A percentile compares a stretch with the other conserved stretches of the same genome.
Conservation (phyloP, 2,888 invertebrate genomes). For the Eretmocerus hayati region DNA sequence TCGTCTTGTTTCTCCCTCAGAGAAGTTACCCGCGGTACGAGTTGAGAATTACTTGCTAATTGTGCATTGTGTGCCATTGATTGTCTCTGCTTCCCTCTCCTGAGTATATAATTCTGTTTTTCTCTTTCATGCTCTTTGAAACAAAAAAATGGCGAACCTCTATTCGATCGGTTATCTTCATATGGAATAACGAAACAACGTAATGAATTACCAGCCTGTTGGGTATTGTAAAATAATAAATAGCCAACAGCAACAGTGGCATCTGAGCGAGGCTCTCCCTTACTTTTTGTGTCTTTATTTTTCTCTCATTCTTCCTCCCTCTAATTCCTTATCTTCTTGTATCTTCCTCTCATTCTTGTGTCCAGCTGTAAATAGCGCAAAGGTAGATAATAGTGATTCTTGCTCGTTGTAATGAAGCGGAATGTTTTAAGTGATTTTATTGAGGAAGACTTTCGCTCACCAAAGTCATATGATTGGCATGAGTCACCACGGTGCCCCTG, state of each 20-base stretch:
- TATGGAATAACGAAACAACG: conserved; percentile 46
- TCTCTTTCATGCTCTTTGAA: too few relatives aligned
- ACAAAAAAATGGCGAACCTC: conserved; percentile 39
- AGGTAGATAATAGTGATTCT: too few relatives aligned
- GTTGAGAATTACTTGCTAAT: conserved; percentile 34
- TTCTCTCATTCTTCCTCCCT: conserved; percentile 19
- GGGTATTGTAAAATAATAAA: conserved; percentile 46
- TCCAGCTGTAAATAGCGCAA: too few relatives aligned
- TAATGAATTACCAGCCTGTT: conserved; percentile 46
- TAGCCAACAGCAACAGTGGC: too few relatives aligned
- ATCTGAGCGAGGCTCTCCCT: too few relatives aligned
- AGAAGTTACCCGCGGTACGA: neutral
- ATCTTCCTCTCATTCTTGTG: conserved; percentile 2
- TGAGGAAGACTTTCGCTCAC: too few relatives aligned
- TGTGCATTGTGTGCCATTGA: conserved; percentile 45
- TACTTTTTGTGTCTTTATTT: conserved; percentile 22
- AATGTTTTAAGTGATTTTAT: too few relatives aligned
- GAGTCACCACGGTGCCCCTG: too few relatives aligned
- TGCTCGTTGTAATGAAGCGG: too few relatives aligned
- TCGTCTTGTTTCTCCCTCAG: too few relatives aligned
- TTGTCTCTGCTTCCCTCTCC: conserved; percentile 31
- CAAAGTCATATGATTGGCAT: too few relatives aligned
- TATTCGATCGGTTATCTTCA: conserved; percentile 46
- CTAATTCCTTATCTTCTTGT: conserved; percentile 7
- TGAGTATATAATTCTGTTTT: too few relatives aligned